Percentiles rank a stretch among this genome's conserved stretches.
These are phyloP conservation scores for Pteronura brasiliensis DNA, from an alignment of 2,113 vertebrate genomes.

Conservation along the genomic window DNA sequence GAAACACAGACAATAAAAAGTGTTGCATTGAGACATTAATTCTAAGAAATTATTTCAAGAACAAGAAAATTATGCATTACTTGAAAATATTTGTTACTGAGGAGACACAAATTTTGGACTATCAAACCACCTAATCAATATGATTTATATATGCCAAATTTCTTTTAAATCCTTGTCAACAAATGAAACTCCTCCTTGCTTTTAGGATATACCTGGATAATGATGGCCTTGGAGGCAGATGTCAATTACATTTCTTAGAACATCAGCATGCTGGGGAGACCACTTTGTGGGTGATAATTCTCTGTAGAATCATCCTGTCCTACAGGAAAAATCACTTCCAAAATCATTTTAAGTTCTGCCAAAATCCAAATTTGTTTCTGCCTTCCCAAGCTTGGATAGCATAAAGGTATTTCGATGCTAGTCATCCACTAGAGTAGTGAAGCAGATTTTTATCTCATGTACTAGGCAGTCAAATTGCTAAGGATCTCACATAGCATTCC, in stretches of 20 bases:
- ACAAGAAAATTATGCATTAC: background rate
- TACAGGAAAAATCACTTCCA: background rate
- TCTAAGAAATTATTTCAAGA: background rate
- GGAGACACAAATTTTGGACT: background rate
- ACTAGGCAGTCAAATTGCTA: background rate
- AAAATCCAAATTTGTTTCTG: background rate
- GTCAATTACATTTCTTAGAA: background rate
- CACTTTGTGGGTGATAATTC: background rate
- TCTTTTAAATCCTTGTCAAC: background rate
- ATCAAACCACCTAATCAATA: background rate
- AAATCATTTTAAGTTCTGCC: background rate
- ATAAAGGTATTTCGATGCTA: background rate
- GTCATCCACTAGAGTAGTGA: background rate
- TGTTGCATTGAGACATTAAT: background rate
- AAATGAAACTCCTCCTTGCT: background rate
- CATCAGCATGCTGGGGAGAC: background rate
- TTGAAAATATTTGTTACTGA: background rate
- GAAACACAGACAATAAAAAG: background rate
- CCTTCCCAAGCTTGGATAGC: background rate
- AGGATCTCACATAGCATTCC: background rate
- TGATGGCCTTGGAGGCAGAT: background rate
- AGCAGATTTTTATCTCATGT: background rate
- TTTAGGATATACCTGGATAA: background rate
- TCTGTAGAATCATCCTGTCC: background rate
- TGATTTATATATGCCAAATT: background rate